Evolutionary conservation across 2,797 vertebrate genomes (phyloP).

Genomic region (Rousettus madagascariensis): DNA sequence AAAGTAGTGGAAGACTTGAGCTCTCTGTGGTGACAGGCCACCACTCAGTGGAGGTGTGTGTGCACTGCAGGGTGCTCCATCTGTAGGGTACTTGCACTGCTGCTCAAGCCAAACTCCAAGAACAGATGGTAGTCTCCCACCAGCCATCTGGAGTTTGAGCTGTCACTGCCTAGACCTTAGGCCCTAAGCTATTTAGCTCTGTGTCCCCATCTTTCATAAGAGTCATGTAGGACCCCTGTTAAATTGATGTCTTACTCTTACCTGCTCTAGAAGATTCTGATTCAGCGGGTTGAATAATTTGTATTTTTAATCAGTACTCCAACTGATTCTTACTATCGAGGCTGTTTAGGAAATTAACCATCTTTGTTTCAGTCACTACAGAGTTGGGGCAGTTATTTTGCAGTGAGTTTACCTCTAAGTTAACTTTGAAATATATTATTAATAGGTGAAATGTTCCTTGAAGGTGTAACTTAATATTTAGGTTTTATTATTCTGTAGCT

Average conservation of each 20-base stretch:
- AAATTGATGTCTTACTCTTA: neutral
- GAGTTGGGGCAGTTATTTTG: neutral
- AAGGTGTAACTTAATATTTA: neutral
- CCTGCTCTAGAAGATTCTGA: neutral
- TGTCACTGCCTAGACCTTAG: neutral
- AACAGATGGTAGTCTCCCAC: neutral
- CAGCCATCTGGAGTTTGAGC: neutral
- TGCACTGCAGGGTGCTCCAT: neutral
- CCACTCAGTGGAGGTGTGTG: neutral
- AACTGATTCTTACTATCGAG: neutral
- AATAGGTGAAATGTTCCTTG: neutral
- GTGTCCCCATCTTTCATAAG: neutral
- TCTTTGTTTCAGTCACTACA: neutral
- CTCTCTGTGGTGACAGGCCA: neutral
- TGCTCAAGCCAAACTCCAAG: neutral
- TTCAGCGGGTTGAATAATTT: neutral
- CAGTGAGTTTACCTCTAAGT: neutral
- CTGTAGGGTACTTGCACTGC: neutral
- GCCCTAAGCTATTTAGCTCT: neutral
- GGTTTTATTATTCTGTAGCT: neutral
- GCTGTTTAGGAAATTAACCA: neutral
- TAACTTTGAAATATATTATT: neutral
- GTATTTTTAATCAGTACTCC: neutral
- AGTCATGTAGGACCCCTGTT: neutral
- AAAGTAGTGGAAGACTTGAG: neutral